Evolutionary conservation across 2,113 vertebrate genomes (phyloP).

Genomic region (Corvus hawaiiensis): DNA sequence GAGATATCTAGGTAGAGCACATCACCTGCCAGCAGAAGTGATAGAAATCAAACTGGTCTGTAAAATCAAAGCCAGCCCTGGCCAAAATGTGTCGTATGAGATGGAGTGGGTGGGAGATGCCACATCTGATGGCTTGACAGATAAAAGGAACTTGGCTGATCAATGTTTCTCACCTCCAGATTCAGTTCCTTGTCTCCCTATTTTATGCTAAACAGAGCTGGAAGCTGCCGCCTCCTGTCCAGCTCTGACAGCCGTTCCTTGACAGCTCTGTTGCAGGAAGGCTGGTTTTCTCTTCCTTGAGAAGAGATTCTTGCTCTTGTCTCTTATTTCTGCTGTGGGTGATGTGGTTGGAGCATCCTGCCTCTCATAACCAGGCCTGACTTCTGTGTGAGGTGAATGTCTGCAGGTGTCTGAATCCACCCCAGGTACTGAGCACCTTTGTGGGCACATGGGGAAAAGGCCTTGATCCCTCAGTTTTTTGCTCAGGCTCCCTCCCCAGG

Average conservation of each 20-base stretch:
- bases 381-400: not conserved
- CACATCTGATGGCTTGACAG: not conserved
- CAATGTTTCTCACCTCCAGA: not conserved
- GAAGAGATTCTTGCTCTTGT: not conserved
- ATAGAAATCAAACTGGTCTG: not conserved
- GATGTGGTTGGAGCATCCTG: not conserved
- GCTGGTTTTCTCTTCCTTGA: not conserved
- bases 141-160: not conserved
- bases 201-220: not conserved
- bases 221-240: not conserved
- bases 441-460: fast-evolving
- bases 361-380: not conserved
- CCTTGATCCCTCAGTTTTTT: not conserved
- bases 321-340: not conserved
- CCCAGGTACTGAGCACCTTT: not conserved
- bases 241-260: not conserved
- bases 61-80: not conserved
- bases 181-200: not conserved
- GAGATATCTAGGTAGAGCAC: not conserved
- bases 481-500: not conserved
- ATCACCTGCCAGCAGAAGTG: not conserved
- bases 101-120: not conserved
- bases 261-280: not conserved
- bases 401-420: not conserved
- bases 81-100: not conserved